Evolutionary conservation across 2,888 invertebrate genomes (phyloP).

Genomic region (Cheilosia variabilis): DNA sequence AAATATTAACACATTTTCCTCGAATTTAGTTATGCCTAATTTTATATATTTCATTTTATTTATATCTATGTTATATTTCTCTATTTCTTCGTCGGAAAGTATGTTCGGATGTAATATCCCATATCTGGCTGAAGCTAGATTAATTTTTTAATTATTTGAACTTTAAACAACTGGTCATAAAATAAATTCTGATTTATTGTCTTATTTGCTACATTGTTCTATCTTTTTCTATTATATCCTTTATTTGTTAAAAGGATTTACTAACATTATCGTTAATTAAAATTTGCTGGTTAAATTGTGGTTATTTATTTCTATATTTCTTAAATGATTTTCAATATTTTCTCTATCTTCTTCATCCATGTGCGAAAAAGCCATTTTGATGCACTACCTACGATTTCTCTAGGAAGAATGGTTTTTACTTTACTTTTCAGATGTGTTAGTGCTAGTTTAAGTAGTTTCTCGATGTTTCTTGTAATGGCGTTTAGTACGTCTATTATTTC

Average conservation of each 20-base stretch:
- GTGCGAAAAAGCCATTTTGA: conserved; percentile 27
- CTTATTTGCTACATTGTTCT: conserved; percentile 16
- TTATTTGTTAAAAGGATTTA: conserved; percentile 8
- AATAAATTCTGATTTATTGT: too few relatives aligned
- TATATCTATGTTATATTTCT: conserved; percentile 12
- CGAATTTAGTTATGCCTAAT: too few relatives aligned
- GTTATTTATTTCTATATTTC: conserved; percentile 26
- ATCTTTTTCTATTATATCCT: conserved; percentile 22
- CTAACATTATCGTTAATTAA: conserved; percentile 25
- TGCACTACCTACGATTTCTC: conserved; percentile 7
- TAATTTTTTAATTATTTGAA: conserved; percentile 13
- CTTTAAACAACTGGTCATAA: conserved; percentile 12
- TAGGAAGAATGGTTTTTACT: conserved; percentile 12
- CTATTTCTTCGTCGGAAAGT: conserved; percentile 5
- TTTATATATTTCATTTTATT: conserved; percentile 1
- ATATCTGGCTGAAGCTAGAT: conserved; percentile 11
- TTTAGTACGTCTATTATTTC: conserved; percentile 1
- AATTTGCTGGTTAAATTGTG: conserved; percentile 19
- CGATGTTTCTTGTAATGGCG: conserved; percentile 2
- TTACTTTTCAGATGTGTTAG: conserved; percentile 5
- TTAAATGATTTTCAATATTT: conserved; percentile 19
- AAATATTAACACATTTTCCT: too few relatives aligned
- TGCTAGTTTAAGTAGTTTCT: conserved; percentile 4
- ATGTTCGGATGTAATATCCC: conserved; percentile 11
- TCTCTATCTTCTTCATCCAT: conserved; percentile 9